phyloP scores from a whole-genome alignment of 2,113 vertebrate species.

The Kryptolebias marmoratus region DNA sequence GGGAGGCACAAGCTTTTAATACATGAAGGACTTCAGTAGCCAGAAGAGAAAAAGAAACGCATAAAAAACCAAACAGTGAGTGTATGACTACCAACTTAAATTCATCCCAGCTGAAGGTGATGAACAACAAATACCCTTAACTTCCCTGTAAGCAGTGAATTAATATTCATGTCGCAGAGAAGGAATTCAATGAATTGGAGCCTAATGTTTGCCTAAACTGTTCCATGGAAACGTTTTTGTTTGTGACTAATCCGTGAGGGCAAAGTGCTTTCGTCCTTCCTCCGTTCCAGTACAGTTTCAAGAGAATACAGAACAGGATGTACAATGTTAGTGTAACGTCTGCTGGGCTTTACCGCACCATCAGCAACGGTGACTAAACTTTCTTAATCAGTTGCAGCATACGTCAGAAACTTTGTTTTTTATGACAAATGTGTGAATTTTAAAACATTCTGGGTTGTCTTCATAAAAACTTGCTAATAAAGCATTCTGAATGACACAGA shows the following conservation, averaged over 20 bases:
- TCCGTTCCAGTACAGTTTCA: slow-evolving; percentile 23
- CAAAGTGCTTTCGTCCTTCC: slow-evolving; percentile 28
- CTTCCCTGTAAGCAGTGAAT: slow-evolving; percentile 2
- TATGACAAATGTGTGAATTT: background rate
- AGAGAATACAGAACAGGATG: slow-evolving; percentile 40
- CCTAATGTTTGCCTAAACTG: slow-evolving; percentile 23
- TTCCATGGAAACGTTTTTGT: slow-evolving; percentile 47
- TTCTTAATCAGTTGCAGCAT: background rate
- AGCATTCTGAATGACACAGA: no score
- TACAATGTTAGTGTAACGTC: slow-evolving; percentile 18
- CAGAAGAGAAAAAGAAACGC: background rate
- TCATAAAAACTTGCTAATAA: background rate
- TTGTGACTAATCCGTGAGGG: slow-evolving; percentile 43
- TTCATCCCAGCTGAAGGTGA: background rate
- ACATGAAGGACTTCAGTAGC: slow-evolving; percentile 33
- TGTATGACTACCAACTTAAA: background rate
- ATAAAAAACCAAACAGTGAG: slow-evolving; percentile 1
- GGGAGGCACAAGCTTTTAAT: slow-evolving; percentile 30
- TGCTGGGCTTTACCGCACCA: slow-evolving; percentile 18
- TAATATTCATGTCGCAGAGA: slow-evolving; percentile 6
- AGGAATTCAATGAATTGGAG: slow-evolving; percentile 25
- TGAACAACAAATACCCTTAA: slow-evolving; percentile 5
- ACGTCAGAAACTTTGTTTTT: background rate
- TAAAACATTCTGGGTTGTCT: background rate
- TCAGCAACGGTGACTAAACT: slow-evolving; percentile 14